A percentile compares a stretch with the other conserved stretches of the same genome.
These are phyloP conservation scores for Callopanchax toddi DNA, from an alignment of 2,113 vertebrate species.

Conservation along the genomic window DNA sequence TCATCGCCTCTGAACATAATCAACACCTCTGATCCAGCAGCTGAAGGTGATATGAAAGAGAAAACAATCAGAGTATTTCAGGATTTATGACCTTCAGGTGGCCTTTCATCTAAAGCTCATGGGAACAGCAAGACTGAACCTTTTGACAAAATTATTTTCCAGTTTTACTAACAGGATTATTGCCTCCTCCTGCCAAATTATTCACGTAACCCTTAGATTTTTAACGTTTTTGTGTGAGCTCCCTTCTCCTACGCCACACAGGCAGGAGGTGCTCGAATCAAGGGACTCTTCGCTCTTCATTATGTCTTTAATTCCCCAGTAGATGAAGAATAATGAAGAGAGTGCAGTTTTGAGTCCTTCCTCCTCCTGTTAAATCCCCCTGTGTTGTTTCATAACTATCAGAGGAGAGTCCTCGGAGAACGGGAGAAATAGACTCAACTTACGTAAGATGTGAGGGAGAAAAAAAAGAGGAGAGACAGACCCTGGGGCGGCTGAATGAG, in stretches of 20 bases:
- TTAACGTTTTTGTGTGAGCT: too few relatives aligned
- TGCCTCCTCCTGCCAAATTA: slow-evolving; percentile 51
- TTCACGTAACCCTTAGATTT: slow-evolving; percentile 50
- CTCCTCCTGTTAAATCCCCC: slow-evolving; percentile 63
- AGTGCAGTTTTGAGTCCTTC: slow-evolving; percentile 49
- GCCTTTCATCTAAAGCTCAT: slow-evolving; percentile 48
- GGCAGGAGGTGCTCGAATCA: slow-evolving; percentile 53
- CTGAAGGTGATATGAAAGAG: slow-evolving; percentile 44
- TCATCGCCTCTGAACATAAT: slow-evolving; percentile 21
- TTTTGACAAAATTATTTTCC: slow-evolving; percentile 20
- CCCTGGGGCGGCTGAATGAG: slow-evolving; percentile 63
- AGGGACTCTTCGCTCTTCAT: slow-evolving; percentile 52
- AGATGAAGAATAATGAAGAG: slow-evolving; percentile 68
- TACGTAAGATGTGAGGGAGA: slow-evolving; percentile 64
- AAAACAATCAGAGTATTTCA: slow-evolving; percentile 39
- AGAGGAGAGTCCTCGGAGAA: slow-evolving; percentile 70
- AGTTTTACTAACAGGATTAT: slow-evolving; percentile 27
- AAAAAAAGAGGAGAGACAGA: slow-evolving; percentile 54
- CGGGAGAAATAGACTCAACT: slow-evolving; percentile 71
- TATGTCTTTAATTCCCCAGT: slow-evolving; percentile 63
- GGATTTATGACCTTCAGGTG: slow-evolving; percentile 64
- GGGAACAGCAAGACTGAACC: slow-evolving; percentile 17
- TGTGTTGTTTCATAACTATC: slow-evolving; percentile 73
- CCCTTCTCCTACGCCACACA: slow-evolving; percentile 39
- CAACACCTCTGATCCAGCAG: slow-evolving; percentile 35